Evolutionary conservation across 1,140 invertebrate genomes (phyloP).

Genomic region (Phthorimaea operculella): DNA sequence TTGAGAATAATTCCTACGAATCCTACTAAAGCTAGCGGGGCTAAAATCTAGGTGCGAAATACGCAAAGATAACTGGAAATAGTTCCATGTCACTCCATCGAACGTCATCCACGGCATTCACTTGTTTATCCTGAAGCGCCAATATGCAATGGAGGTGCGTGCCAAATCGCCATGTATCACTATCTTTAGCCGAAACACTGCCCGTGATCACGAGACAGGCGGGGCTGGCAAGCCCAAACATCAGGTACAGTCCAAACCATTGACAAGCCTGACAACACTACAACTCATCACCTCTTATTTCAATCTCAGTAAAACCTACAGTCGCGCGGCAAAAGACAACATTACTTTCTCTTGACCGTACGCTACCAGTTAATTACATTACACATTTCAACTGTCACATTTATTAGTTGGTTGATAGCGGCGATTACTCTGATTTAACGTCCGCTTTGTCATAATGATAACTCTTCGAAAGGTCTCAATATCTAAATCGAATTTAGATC

Average conservation of each 20-base stretch:
- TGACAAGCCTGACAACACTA: not conserved
- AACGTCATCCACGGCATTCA: no score
- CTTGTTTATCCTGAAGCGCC: not conserved
- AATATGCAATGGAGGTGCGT: not conserved
- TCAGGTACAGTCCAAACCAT: no score
- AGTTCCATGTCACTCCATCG: no score
- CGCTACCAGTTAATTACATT: constrained; percentile 7
- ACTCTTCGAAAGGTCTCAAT: no score
- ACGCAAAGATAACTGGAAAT: no score
- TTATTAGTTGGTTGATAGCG: not conserved
- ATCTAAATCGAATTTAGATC: no score
- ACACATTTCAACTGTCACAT: constrained; percentile 11
- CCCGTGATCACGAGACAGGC: constrained; percentile 10
- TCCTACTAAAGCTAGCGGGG: no score
- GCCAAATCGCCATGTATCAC: constrained; percentile 4
- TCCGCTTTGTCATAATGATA: not conserved
- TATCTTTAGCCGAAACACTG: constrained; percentile 7
- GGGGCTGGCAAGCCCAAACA: not conserved
- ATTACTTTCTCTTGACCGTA: not conserved
- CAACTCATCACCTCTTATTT: no score
- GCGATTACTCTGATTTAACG: not conserved
- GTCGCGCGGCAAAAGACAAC: no score
- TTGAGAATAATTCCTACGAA: no score
- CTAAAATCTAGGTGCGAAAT: no score
- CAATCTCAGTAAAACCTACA: no score